Conservation (phyloP, 2,113 vertebrate genomes). For the Sinocyclocheilus anshuiensis region DNA sequence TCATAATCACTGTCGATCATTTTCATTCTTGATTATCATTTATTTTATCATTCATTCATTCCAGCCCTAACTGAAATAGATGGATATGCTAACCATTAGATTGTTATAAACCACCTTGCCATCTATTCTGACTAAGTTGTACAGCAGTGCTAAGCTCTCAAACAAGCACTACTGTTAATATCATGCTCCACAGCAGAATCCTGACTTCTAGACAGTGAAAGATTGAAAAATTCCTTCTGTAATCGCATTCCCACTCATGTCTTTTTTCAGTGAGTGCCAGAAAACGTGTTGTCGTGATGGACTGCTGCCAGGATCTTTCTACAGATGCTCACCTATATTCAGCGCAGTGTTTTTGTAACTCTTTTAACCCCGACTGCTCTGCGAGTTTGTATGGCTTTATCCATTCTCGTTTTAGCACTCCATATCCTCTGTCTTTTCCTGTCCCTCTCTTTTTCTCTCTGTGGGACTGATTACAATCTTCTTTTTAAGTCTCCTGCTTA, state of each 20-base stretch:
- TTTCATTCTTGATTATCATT: too few species aligned
- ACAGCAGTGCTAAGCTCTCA: not conserved
- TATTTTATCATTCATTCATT: too few species aligned
- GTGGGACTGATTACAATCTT: conserved; percentile 10
- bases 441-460: conserved; percentile 26
- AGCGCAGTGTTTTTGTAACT: conserved; percentile 27
- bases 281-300: conserved; percentile 13
- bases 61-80: too few species aligned
- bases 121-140: not conserved
- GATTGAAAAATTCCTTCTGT: conserved; percentile 34
- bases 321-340: conserved; percentile 39
- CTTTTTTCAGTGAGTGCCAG: not conserved
- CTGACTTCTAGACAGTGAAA: not conserved
- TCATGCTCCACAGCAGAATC: not conserved
- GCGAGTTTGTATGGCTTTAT: conserved; percentile 18
- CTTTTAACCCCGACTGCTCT: not conserved
- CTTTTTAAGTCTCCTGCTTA: not conserved
- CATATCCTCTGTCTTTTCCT: conserved; percentile 10
- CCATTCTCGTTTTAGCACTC: not conserved
- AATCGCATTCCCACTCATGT: not conserved
- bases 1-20: too few species aligned
- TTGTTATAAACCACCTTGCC: not conserved
- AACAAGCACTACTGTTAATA: not conserved
- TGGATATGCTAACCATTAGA: too few species aligned
- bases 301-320: conserved; percentile 21